Base-by-base conservation (phyloP, 1,140 invertebrate species). In the Oncopodura yosiiana region DNA sequence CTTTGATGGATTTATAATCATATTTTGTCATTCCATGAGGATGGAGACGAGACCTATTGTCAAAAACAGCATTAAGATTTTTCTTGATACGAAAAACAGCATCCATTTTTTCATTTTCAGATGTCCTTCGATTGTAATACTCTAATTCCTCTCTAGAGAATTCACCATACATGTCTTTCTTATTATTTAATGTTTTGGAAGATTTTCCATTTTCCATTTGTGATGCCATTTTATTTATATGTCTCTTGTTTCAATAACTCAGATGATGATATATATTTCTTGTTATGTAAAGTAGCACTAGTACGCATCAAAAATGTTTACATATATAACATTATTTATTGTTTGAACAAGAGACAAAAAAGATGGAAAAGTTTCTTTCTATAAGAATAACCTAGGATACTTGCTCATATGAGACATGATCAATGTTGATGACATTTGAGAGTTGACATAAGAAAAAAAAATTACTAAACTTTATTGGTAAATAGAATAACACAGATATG, bases 11-110 rank as follows among this genome's bases (percentile, higher is more conserved):
- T 39, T 48, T 43, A 27, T 49, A 42, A 32, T 56, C 54, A 56
- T 37, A 50, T 14, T 49, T 21, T 2, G 46, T 56, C 21, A 37
- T 41, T 11, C 54, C 54, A 48, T 56, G 38, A 12, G 54, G 54
- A 43, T 56, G 54, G 21, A 50, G 12, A 3, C 18, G 32, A 3
- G 54, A 23, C 41, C 42, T 26, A 51, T 56, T 56, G 26, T 50
- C 44, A n/a, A 50, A 32, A 14, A 16, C 3, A 27, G 37, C 37
- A 21, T 53, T 21, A 8, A 56, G 23, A 4, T 8, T 50, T 2
- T 50, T 34, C 18, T 39, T 6, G 11, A 56, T 23, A 9, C 48
- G 34, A 26, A 41, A 36, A 19, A 56, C 19, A 12, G 27, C 21
- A 26, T 51, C 38, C 8, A 46, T 5, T 6, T 46, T 36, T 3